Percentiles rank a stretch among this genome's conserved stretches.
phyloP scores from a whole-genome alignment of 2,113 vertebrate genomes.

The Spizaetus ornatus region DNA sequence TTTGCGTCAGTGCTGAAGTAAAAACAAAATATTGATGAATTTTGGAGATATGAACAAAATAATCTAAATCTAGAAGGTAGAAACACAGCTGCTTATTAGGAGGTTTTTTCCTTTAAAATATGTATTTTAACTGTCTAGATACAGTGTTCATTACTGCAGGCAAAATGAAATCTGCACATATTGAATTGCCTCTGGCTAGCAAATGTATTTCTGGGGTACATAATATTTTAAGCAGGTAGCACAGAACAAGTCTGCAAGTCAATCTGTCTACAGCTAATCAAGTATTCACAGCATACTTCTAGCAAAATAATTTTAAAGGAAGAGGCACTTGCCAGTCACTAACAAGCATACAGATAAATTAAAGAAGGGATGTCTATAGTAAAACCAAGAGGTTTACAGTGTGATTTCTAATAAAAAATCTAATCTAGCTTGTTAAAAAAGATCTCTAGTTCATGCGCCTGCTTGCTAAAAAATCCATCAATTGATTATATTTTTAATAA shows the following conservation, averaged over 20 bases:
- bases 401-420: neutral
- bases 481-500: neutral
- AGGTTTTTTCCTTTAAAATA: neutral
- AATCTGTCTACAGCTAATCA: constrained; percentile 42
- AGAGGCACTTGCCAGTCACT: neutral
- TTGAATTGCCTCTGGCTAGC: constrained; percentile 58
- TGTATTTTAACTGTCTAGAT: constrained; percentile 21
- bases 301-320: constrained; percentile 10
- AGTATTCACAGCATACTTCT: constrained; percentile 16
- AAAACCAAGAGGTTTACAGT: neutral
- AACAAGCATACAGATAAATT: neutral
- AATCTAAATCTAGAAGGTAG: neutral
- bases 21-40: constrained; percentile 12
- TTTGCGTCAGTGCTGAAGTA: constrained; percentile 9
- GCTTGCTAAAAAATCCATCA: neutral
- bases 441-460: neutral
- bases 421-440: neutral
- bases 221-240: constrained; percentile 53
- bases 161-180: neutral
- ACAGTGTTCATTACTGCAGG: constrained; percentile 17
- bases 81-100: constrained; percentile 30
- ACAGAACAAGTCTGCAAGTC: constrained; percentile 1
- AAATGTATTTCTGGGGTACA: constrained; percentile 44
- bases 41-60: constrained; percentile 16
- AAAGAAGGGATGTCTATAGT: neutral